Conservation (phyloP, 2,888 invertebrate species). For the Sesia apiformis region DNA sequence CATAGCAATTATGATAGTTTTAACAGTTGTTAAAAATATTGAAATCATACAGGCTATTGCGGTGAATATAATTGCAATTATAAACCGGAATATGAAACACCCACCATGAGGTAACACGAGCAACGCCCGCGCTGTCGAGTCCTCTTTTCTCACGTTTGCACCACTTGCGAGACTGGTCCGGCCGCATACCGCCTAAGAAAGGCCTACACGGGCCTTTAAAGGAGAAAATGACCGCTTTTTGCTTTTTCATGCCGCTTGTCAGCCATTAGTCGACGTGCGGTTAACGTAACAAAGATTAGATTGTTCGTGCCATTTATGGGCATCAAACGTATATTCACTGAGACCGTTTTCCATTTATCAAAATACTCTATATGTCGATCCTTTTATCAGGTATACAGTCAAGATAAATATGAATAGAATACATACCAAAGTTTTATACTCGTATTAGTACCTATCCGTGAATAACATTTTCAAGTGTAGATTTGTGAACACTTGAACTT, state of each 20-base stretch:
- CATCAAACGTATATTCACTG: neutral
- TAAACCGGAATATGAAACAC: too few relatives aligned
- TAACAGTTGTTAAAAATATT: too few relatives aligned
- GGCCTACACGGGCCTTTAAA: constrained; percentile 52
- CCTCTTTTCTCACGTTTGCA: constrained; percentile 63
- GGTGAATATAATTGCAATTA: too few relatives aligned
- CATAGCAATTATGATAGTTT: too few relatives aligned
- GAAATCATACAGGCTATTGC: too few relatives aligned
- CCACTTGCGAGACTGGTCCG: constrained; percentile 48
- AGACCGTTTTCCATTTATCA: neutral
- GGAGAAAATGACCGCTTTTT: constrained; percentile 56
- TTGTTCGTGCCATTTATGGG: constrained; percentile 2
- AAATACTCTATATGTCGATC: neutral
- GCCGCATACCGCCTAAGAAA: constrained; percentile 50
- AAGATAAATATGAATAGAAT: too few relatives aligned
- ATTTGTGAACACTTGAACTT: too few relatives aligned
- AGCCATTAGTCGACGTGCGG: constrained; percentile 30
- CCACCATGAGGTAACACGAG: constrained; percentile 36
- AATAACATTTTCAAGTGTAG: too few relatives aligned
- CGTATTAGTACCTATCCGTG: too few relatives aligned
- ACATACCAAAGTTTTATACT: too few relatives aligned
- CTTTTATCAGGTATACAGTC: too few relatives aligned
- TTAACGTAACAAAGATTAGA: constrained; percentile 31
- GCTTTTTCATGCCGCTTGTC: constrained; percentile 30
- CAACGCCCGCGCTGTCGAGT: constrained; percentile 32